Conservation (phyloP, 2,113 vertebrate species). For the Cnemophilus loriae region DNA sequence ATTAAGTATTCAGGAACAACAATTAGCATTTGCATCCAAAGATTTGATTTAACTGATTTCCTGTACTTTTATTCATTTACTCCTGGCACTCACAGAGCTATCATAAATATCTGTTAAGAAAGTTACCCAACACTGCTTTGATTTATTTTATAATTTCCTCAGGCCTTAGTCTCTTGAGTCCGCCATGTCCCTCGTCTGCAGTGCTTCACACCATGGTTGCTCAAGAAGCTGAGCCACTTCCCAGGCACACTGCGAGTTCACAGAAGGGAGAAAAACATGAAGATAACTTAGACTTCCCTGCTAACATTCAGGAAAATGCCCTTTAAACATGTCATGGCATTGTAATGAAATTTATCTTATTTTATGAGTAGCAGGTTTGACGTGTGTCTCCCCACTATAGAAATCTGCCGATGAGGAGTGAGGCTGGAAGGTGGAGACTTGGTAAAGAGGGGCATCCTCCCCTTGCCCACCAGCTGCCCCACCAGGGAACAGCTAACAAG, state of each 20-base stretch:
- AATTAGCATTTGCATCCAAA: not conserved
- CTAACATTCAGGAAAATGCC: not conserved
- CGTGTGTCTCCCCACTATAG: fast-evolving
- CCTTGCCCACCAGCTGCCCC: not conserved
- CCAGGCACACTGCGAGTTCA: fast-evolving
- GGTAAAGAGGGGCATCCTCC: not conserved
- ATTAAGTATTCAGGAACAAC: not conserved
- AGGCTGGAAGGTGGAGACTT: not conserved
- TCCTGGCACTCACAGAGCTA: not conserved
- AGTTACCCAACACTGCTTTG: not conserved
- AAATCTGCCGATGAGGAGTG: fast-evolving
- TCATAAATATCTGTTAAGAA: not conserved
- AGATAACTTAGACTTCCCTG: not conserved
- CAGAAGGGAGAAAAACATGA: not conserved
- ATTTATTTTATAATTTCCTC: not conserved
- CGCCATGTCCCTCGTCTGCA: fast-evolving
- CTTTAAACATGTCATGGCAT: fast-evolving
- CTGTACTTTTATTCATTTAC: not conserved
- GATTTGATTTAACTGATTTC: not conserved
- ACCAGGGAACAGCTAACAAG: not conserved
- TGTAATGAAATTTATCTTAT: not conserved
- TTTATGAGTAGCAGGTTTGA: not conserved
- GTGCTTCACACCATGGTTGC: not conserved
- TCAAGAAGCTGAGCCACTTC: fast-evolving
- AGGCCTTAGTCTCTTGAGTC: fast-evolving